These are phyloP conservation scores for Pogona vitticeps DNA, from an alignment of 2,113 vertebrate genomes.

Conservation along the genomic window DNA sequence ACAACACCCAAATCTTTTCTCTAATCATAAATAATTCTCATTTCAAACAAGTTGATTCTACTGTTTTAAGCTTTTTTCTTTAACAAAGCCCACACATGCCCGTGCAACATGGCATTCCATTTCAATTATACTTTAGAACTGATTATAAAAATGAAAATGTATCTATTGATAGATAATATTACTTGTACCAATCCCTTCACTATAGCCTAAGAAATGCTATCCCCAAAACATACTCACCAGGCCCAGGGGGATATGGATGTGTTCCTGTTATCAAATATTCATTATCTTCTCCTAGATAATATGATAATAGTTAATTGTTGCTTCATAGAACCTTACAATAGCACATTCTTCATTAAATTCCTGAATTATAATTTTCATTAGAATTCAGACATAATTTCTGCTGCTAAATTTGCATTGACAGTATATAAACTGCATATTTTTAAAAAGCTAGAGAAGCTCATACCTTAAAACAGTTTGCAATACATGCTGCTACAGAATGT, in stretches of 20 bases:
- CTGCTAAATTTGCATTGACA: background rate
- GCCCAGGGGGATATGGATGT: conserved; percentile 95
- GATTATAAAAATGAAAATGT: background rate
- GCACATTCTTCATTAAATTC: background rate
- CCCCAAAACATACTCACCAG: conserved; percentile 77
- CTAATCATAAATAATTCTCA: background rate
- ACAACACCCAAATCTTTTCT: background rate
- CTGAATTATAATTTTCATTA: background rate
- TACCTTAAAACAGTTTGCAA: background rate
- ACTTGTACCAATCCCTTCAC: background rate
- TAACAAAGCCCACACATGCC: background rate
- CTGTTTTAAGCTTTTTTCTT: too few relatives aligned
- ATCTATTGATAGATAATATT: background rate
- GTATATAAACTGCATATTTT: background rate
- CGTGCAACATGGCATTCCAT: background rate
- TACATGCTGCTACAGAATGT: background rate
- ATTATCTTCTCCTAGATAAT: conserved; percentile 81
- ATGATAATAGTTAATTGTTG: background rate
- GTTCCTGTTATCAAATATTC: conserved; percentile 96
- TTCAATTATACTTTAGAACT: background rate
- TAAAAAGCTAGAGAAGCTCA: background rate
- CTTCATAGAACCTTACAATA: background rate
- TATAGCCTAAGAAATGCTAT: background rate
- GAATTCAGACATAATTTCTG: background rate
- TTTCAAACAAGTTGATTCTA: background rate